These are phyloP conservation scores for Sialia sialis DNA, from an alignment of 2,113 vertebrate species.

Conservation along the genomic window DNA sequence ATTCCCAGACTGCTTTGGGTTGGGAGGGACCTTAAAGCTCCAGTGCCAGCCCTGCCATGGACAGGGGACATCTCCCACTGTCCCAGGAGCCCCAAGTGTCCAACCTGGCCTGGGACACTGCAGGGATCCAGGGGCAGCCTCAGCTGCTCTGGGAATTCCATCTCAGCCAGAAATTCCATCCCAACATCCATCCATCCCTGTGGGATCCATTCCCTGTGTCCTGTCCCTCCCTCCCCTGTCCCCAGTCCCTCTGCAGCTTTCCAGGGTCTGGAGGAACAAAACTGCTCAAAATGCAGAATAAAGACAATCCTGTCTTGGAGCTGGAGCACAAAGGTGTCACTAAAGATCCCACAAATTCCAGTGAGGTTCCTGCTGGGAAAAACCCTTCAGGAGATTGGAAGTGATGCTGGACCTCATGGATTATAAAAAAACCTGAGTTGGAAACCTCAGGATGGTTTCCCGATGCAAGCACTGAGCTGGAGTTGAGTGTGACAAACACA, in stretches of 20 bases:
- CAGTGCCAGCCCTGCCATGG: not conserved
- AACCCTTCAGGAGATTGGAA: not conserved
- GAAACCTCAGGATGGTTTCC: not conserved
- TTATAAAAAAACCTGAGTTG: accelerated
- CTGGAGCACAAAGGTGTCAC: not conserved
- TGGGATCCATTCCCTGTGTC: not conserved
- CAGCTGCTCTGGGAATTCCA: not conserved
- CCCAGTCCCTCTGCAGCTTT: not conserved
- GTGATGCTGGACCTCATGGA: accelerated
- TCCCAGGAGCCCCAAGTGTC: not conserved
- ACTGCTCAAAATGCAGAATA: not conserved
- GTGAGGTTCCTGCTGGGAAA: accelerated
- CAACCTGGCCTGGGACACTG: not conserved
- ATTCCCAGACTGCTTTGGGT: not conserved
- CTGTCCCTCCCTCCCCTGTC: not conserved
- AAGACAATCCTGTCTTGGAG: not conserved
- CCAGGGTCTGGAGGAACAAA: accelerated
- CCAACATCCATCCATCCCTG: accelerated
- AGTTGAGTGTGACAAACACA: not conserved
- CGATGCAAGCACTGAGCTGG: not conserved
- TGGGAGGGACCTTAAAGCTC: not conserved
- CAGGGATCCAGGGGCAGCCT: not conserved
- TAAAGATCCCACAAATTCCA: accelerated
- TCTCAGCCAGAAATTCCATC: not conserved
- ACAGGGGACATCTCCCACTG: not conserved